phyloP scores from a whole-genome alignment of 2,113 vertebrate species.

The Cygnus atratus region DNA sequence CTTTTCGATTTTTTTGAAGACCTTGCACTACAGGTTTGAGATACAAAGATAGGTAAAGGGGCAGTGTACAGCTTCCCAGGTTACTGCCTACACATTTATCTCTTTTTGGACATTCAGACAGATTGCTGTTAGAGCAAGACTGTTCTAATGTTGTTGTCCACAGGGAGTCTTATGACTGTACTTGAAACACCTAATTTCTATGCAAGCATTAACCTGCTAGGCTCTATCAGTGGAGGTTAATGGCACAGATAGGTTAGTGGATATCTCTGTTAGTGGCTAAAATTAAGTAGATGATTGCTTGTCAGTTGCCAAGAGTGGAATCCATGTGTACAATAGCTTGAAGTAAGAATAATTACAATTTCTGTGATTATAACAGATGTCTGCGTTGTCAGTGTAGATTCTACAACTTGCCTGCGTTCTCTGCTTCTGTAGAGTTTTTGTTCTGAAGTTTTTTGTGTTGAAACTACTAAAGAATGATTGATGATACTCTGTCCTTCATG shows the following conservation, averaged over 20 bases:
- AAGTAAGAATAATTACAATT: background rate
- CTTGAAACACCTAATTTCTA: background rate
- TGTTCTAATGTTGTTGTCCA: background rate
- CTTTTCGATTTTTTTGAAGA: background rate
- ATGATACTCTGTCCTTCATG: background rate
- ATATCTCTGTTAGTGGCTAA: background rate
- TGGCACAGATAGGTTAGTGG: background rate
- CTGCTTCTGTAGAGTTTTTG: background rate
- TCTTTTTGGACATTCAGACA: background rate
- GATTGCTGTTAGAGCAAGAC: background rate
- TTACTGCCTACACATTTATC: background rate
- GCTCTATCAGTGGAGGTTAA: background rate
- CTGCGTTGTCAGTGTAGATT: accelerated
- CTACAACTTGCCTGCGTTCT: background rate
- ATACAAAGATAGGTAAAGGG: background rate
- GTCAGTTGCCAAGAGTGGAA: background rate
- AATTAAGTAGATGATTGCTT: background rate
- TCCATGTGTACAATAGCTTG: background rate
- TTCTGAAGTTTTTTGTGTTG: background rate
- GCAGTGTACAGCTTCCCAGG: background rate
- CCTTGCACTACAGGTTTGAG: background rate
- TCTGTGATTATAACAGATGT: background rate
- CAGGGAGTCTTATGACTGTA: background rate
- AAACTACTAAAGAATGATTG: background rate
- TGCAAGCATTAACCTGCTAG: background rate